A percentile compares a stretch with the other conserved stretches of the same genome.
Evolutionary conservation across 2,113 vertebrate genomes (phyloP).

Genomic region (Pteronura brasiliensis): DNA sequence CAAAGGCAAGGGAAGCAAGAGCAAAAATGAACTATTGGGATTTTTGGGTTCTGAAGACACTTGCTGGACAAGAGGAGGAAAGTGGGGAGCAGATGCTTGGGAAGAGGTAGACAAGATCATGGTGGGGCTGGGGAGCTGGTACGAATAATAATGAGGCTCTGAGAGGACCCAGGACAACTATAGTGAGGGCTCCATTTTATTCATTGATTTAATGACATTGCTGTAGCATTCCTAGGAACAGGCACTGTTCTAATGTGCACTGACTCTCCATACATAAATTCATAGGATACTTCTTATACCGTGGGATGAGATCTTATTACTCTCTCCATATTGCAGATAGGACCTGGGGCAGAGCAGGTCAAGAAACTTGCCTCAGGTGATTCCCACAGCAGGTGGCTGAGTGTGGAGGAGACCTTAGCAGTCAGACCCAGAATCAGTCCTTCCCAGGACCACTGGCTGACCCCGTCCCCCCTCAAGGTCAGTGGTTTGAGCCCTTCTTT

Average conservation of each 20-base stretch:
- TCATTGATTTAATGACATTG: neutral
- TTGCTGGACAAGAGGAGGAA: too few relatives aligned
- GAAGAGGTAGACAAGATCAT: neutral
- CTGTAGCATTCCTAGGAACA: neutral
- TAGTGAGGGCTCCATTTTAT: neutral
- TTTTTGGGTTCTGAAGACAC: neutral
- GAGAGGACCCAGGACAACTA: neutral
- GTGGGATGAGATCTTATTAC: too few relatives aligned
- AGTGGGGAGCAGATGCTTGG: neutral
- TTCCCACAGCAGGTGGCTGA: too few relatives aligned
- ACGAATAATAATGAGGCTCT: neutral
- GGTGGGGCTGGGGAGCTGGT: accelerated
- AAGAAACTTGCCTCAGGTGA: neutral
- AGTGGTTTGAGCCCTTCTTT: neutral
- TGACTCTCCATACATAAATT: neutral
- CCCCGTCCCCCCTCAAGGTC: too few relatives aligned
- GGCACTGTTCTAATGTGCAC: neutral
- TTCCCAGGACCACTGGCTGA: neutral
- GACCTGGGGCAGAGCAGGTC: neutral
- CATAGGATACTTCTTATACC: neutral
- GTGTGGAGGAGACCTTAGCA: too few relatives aligned
- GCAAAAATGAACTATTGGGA: too few relatives aligned
- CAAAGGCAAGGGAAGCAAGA: too few relatives aligned
- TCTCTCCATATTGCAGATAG: too few relatives aligned
- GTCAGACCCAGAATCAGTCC: neutral